These are phyloP conservation scores for Mustelus asterias DNA, from an alignment of 2,113 vertebrate genomes.

Conservation along the genomic window DNA sequence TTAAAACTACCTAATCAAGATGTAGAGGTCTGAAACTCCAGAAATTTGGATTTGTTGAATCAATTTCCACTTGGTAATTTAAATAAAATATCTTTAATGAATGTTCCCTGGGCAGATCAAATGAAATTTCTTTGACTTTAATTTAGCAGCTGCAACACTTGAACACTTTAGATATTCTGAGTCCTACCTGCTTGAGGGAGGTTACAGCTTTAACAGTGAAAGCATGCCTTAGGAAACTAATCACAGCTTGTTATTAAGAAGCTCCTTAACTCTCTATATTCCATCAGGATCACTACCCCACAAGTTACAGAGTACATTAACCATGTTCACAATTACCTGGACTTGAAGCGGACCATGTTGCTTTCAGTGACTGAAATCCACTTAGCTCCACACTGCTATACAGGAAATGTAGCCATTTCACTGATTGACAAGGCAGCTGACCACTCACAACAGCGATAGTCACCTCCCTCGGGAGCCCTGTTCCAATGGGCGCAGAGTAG, in stretches of 20 bases:
- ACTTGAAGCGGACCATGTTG: conserved; percentile 17
- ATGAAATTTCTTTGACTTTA: neutral
- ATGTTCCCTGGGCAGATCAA: neutral
- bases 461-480: neutral
- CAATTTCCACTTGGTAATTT: neutral
- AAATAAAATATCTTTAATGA: neutral
- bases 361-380: neutral
- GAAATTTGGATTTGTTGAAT: neutral
- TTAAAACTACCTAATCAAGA: neutral
- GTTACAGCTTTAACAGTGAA: neutral
- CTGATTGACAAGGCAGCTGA: neutral
- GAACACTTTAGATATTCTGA: neutral
- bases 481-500: neutral
- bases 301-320: neutral
- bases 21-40: neutral
- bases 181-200: too few species aligned
- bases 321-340: neutral
- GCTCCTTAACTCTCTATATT: neutral
- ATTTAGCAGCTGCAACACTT: neutral
- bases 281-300: neutral
- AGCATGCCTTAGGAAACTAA: neutral
- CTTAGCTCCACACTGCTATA: neutral
- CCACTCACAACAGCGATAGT: neutral
- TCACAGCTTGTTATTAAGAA: neutral
- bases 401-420: neutral